phyloP scores from a whole-genome alignment of 2,113 vertebrate genomes.

The Ageneiosus marmoratus region DNA sequence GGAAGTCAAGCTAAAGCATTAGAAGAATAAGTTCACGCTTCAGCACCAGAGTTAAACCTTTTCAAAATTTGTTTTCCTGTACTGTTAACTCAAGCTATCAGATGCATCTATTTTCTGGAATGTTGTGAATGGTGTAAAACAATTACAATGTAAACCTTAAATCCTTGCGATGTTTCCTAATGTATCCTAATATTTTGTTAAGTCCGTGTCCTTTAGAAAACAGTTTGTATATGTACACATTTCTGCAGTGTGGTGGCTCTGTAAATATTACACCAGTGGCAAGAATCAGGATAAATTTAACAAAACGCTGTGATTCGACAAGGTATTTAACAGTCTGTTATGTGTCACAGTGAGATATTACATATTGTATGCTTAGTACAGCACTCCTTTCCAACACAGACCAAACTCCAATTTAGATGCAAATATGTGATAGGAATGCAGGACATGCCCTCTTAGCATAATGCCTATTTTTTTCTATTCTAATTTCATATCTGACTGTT shows the following conservation, averaged over 20 bases:
- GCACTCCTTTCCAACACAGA: constrained; percentile 50
- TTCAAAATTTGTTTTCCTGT: not conserved
- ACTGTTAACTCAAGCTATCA: not conserved
- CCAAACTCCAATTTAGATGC: constrained; percentile 57
- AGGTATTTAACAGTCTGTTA: constrained; percentile 46
- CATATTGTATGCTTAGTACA: constrained; percentile 38
- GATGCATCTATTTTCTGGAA: not conserved
- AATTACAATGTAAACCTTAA: not conserved
- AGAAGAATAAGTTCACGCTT: not conserved
- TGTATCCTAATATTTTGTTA: not conserved
- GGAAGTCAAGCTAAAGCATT: not conserved
- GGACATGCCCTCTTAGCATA: constrained; percentile 48
- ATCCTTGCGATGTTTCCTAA: not conserved
- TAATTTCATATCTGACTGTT: constrained; percentile 57
- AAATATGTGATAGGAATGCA: constrained; percentile 53
- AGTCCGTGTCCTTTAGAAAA: not conserved
- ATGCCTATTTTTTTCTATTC: constrained; percentile 26
- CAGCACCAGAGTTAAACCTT: not conserved
- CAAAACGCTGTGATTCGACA: constrained; percentile 22
- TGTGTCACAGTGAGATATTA: constrained; percentile 37
- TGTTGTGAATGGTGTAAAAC: not conserved
- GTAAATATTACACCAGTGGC: too few relatives aligned
- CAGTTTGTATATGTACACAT: not conserved
- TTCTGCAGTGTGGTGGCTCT: not conserved
- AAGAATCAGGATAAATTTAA: constrained; percentile 29